Evolutionary conservation across 2,888 invertebrate species (phyloP), one percentile per base, ranked within the genome.

Genomic region (Pristionchus fissidentatus): DNA sequence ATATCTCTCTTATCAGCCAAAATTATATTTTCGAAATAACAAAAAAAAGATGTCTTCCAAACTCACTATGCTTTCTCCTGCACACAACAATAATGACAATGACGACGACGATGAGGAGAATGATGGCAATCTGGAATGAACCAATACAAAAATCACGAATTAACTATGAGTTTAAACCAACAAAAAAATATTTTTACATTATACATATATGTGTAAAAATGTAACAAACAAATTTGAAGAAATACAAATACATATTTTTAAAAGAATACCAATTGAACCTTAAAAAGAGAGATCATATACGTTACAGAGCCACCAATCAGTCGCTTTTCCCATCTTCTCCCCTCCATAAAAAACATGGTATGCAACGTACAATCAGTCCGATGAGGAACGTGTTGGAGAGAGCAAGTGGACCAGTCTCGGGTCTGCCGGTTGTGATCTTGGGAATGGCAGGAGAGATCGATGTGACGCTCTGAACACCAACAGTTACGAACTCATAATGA

Each of bases 31-130:
- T 49, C 13, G 10, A 49, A 49, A 49, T 49, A 49, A 49, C 10
- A 15, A 49, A 49, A 49, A 15, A 49, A 49, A 60, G 8, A n/a
- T n/a, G n/a, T n/a, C n/a, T n/a, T n/a, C 8, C n/a, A 49, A 52
- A 57, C 79, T 57, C 1, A 79, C 79, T 79, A 29, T 79, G 79
- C 29, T 79, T 55, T 3, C 57, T 79, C 38, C 79, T 52, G 79
- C 79, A 79, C 0, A 79, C 79, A 29, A 79, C 41, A 38, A 79
- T 79, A 2, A 79, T 79, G 8, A 79, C 55, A 38, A 79, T 79
- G 0, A 79, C 79, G 22, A 19, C 41, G 38, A 57, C 29, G 22
- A 79, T 79, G 3, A 79, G 79, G 4, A 79, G 4, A 41, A 79
- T 35, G 35, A 75, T 52, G 19, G 15, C 75, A 35, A 10, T 49